Percentiles rank a stretch among this genome's conserved stretches.
phyloP scores from a whole-genome alignment of 2,113 vertebrate genomes.

The Phylloscopus trochiloides region DNA sequence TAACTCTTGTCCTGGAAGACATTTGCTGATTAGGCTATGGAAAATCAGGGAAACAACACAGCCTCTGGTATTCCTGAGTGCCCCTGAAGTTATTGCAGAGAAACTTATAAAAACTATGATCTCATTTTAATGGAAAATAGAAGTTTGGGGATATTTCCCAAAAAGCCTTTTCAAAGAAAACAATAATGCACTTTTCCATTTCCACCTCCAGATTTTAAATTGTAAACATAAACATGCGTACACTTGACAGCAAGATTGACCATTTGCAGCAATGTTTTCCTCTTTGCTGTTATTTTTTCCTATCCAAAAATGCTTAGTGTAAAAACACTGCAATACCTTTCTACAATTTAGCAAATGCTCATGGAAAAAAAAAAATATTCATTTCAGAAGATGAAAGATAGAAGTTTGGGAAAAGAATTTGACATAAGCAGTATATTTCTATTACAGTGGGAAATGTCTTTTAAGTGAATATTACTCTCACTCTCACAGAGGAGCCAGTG shows the following conservation, averaged over 20 bases:
- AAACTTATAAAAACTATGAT: conserved; percentile 64
- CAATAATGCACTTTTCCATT: conserved; percentile 13
- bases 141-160: neutral
- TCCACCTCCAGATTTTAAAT: conserved; percentile 23
- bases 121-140: neutral
- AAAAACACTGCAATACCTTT: neutral
- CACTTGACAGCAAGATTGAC: conserved; percentile 36
- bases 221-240: neutral
- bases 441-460: neutral
- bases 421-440: neutral
- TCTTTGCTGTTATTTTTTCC: conserved; percentile 11
- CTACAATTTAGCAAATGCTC: conserved; percentile 4
- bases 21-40: neutral
- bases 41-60: conserved; percentile 44
- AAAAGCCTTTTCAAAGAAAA: conserved; percentile 25
- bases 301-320: neutral
- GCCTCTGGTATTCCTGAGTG: conserved; percentile 66
- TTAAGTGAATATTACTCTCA: neutral
- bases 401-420: neutral
- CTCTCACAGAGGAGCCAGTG: neutral
- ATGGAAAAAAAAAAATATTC: neutral
- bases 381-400: conserved; percentile 12
- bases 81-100: conserved; percentile 52
- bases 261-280: conserved; percentile 12
- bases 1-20: neutral